Evolutionary conservation across 2,888 invertebrate species (phyloP), one percentile per base, ranked within the genome.

Genomic region (Tachystola acroxantha): DNA sequence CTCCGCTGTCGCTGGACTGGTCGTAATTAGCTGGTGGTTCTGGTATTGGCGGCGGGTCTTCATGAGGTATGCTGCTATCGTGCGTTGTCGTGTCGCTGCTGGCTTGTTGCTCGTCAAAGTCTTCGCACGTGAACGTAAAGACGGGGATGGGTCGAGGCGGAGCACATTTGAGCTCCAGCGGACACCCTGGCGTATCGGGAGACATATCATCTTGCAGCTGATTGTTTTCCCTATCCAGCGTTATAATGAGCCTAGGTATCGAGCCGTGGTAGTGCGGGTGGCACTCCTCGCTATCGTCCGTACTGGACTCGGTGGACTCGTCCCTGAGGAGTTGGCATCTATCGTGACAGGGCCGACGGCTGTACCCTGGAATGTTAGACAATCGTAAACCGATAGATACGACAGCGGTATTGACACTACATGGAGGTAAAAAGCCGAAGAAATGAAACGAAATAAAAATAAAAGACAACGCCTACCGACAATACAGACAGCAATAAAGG

Each of bases 61-160:
- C 63, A 5, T 49, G 39, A 1, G 59, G 58, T 5, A 58, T 53
- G 26, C 64, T 45, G 3, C 59, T 63, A 13, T 67, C 62, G 36
- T 55, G 58, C 2, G 54, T 42, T 20, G 52, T 42, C 0, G 54
- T 48, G 35, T 67, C 59, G 34, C 50, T 58, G 16, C 56, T 50
- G 1, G 61, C 47, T n/a, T 61, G 56, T 32, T 45, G 58, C 27
- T 74, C 79, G 37, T 85, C 84, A 35, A 71, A 77, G 45, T 85
- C 86, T 39, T 82, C 85, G 42, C 85, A 85, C 0, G 84, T 85
- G 44, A 85, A 85, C 0, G 84, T 77, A 44, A 86, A 86, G 2
- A 85, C 64, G 0, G 85, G 84, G 10, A 84, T 78, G 1, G 73
- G 75, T 0, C 72, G 59, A 1, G 64, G 62, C 1, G 39, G 35